Base-by-base conservation (phyloP, 2,113 vertebrate genomes). In the Cranoglanis bouderius region DNA sequence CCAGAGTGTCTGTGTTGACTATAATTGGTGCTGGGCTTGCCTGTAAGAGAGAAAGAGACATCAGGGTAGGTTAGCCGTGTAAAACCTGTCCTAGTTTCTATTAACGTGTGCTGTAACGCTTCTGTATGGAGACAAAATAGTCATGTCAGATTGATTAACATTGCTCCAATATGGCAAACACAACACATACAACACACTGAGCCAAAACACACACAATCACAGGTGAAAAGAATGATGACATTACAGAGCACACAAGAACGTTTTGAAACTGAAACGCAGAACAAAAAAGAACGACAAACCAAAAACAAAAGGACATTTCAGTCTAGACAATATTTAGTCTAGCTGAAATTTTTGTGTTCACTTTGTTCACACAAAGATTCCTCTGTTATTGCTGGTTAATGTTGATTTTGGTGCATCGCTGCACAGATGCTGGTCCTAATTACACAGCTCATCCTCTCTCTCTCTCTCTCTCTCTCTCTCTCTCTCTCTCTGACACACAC, bases 1-100 rank as follows among this genome's bases (percentile, higher is more conserved):
- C 98, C 97, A 99, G 93, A n/a, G 97, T 97, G 94, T 99, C 98
- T 93, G 98, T 99, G 94, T 99, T 98, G 94, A 99, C 97, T 93
- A 99, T 97, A 92, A 98, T 97, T 88, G 98, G 98, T 90, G 98
- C 97, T 91, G 98, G 98, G 83, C 97, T 99, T 88, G 98, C 98
- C 98, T 99, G 92, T 89, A 92, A 93, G 90, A 86, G 87, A 83
- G 86, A 82, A 88, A 82, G 80, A 91, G 21, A 85, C 59, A 78
- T 84, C 89, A 35, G 88, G 85, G 87, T 90, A 77, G 90, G 87
- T 65, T 75, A 61, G 77, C 55, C 59, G 87, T 83, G 88, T 55
- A 84, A 91, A 87, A 84, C 77, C 85, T 61, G 88, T 84, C 92
- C 91, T 93, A 92, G 87, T 91, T 94, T 93, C 92, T 88, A 91